Conservation (phyloP, 2,113 vertebrate species). For the Pipra filicauda region DNA sequence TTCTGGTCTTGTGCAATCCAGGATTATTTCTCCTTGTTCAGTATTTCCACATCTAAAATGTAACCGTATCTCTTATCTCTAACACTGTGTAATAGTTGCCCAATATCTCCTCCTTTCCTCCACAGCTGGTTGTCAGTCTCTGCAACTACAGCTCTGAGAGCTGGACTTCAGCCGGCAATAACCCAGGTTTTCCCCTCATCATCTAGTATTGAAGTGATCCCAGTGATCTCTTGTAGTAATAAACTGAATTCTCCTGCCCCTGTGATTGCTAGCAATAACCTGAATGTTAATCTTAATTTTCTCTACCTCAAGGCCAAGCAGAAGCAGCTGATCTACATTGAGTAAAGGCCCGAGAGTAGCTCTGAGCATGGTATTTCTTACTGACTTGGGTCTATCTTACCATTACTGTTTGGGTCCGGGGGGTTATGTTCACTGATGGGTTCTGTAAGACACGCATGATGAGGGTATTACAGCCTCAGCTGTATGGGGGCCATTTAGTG, state of each 20-base stretch:
- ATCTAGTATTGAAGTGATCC: background rate
- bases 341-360: background rate
- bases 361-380: background rate
- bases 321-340: background rate
- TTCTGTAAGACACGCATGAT: background rate
- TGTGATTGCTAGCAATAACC: background rate
- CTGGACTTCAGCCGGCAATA: background rate
- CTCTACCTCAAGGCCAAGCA: background rate
- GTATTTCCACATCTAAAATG: background rate
- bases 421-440: background rate
- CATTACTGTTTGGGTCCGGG: background rate
- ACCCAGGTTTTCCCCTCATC: background rate
- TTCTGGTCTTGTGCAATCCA: background rate
- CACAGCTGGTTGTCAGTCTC: background rate
- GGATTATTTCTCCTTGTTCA: background rate
- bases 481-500: background rate
- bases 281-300: background rate
- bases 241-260: background rate
- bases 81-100: background rate
- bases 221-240: background rate
- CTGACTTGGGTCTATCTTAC: background rate
- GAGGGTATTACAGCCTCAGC: background rate
- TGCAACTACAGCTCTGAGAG: background rate
- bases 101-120: background rate
- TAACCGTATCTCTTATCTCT: background rate